Conservation (phyloP, 2,113 vertebrate genomes). For the Tenrec ecaudatus region DNA sequence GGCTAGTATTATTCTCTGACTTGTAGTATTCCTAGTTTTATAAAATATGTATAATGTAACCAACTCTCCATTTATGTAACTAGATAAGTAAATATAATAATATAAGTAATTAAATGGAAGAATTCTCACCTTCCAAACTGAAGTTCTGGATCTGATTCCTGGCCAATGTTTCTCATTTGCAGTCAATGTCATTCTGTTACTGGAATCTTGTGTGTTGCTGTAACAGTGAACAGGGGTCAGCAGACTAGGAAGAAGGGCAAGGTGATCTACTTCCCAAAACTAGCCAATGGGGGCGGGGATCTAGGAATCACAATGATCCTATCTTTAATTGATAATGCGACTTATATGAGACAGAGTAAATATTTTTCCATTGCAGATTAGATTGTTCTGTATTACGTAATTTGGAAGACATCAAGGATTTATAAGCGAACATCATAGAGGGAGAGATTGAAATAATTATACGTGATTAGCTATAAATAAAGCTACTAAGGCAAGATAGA, state of each 20-base stretch:
- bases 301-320: neutral
- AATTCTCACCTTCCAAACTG: neutral
- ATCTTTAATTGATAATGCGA: neutral
- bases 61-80: conserved; percentile 36
- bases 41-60: conserved; percentile 33
- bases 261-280: neutral
- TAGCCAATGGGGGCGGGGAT: neutral
- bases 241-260: neutral
- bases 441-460: neutral
- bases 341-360: neutral
- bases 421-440: neutral
- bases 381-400: neutral
- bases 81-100: neutral
- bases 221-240: neutral
- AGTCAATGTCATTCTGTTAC: neutral
- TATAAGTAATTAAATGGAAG: neutral
- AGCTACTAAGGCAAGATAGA: neutral
- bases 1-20: conserved; percentile 35
- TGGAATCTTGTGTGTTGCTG: neutral
- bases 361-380: neutral
- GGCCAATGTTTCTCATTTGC: neutral
- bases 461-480: neutral
- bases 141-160: neutral
- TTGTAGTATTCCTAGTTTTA: conserved; percentile 24
- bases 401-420: no score